phyloP scores from a whole-genome alignment of 2,888 invertebrate species.

The Leucoptera coffeella region DNA sequence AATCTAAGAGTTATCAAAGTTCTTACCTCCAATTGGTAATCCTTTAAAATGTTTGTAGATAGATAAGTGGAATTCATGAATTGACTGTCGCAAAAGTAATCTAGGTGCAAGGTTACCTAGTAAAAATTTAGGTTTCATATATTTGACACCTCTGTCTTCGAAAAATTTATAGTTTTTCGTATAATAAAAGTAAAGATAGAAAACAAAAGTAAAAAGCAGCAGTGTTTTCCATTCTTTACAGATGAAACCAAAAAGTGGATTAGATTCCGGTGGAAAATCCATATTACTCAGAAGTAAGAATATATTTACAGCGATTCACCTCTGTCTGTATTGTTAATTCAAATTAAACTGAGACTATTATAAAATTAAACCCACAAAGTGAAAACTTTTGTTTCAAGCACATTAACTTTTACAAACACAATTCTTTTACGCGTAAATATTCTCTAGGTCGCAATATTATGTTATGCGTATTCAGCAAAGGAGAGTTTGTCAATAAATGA shows the following conservation, averaged over 20 bases:
- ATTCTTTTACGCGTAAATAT: too few species aligned
- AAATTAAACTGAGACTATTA: too few species aligned
- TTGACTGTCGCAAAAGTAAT: slow-evolving; percentile 27
- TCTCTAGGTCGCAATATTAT: too few species aligned
- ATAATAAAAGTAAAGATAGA: slow-evolving; percentile 21
- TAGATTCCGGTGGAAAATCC: background rate
- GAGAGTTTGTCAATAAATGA: too few species aligned
- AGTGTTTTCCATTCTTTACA: slow-evolving; percentile 28
- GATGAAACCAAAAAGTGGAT: slow-evolving; percentile 11
- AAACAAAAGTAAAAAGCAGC: slow-evolving; percentile 17
- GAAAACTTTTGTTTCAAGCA: too few species aligned
- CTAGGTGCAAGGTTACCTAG: slow-evolving; percentile 41
- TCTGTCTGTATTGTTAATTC: too few species aligned
- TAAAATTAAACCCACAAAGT: too few species aligned
- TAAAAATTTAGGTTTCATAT: slow-evolving; percentile 34
- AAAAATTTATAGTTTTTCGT: slow-evolving; percentile 39
- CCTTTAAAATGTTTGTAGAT: slow-evolving; percentile 41
- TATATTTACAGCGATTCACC: too few species aligned
- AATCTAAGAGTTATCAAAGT: too few species aligned
- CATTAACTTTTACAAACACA: too few species aligned
- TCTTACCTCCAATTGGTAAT: slow-evolving; percentile 34
- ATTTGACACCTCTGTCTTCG: slow-evolving; percentile 33
- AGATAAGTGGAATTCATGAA: slow-evolving; percentile 36
- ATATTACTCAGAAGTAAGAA: background rate
- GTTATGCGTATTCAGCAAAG: too few species aligned